Percentiles rank a stretch among this genome's conserved stretches.
phyloP scores from a whole-genome alignment of 1,140 invertebrate genomes.

The Danaus melanippus region DNA sequence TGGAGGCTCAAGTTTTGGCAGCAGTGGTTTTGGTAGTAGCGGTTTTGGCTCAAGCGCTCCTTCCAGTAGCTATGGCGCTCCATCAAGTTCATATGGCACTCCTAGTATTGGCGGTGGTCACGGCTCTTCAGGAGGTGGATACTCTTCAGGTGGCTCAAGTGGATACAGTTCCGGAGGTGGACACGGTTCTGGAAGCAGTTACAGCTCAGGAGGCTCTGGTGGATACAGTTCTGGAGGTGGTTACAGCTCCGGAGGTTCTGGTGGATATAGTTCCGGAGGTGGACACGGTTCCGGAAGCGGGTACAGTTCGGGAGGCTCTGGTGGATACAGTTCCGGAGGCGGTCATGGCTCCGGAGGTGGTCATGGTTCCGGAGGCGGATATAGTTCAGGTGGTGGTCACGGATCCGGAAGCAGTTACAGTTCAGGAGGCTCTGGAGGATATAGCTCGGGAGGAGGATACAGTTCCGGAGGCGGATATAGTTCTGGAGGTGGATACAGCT shows the following conservation, averaged over 20 bases:
- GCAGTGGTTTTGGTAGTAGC: constrained; percentile 38
- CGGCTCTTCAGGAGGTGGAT: constrained; percentile 32
- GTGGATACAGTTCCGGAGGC: constrained; percentile 28
- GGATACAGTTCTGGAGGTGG: constrained; percentile 16
- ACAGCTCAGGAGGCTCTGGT: constrained; percentile 2
- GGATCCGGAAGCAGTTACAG: constrained; percentile 20
- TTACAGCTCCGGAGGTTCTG: constrained; percentile 20
- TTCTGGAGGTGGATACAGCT: constrained; percentile 27
- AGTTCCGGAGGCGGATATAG: constrained; percentile 17
- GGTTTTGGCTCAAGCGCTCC: constrained; percentile 33
- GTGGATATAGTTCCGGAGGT: constrained; percentile 27
- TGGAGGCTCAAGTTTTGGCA: constrained; percentile 28
- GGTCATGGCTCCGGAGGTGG: not conserved
- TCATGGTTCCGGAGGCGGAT: constrained; percentile 11
- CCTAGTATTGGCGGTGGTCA: constrained; percentile 34
- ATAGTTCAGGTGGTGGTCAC: constrained; percentile 14
- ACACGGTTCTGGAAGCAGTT: constrained; percentile 26
- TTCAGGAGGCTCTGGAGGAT: constrained; percentile 11
- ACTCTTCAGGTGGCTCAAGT: constrained; percentile 29
- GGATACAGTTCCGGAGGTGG: constrained; percentile 11
- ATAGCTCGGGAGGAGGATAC: constrained; percentile 13
- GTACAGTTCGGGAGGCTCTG: constrained; percentile 30
- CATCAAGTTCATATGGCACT: constrained; percentile 47
- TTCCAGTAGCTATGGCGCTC: constrained; percentile 51
- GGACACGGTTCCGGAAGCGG: constrained; percentile 18